These are phyloP conservation scores for Sinocyclocheilus rhinocerous DNA, from an alignment of 2,113 vertebrate species.

Conservation along the genomic window DNA sequence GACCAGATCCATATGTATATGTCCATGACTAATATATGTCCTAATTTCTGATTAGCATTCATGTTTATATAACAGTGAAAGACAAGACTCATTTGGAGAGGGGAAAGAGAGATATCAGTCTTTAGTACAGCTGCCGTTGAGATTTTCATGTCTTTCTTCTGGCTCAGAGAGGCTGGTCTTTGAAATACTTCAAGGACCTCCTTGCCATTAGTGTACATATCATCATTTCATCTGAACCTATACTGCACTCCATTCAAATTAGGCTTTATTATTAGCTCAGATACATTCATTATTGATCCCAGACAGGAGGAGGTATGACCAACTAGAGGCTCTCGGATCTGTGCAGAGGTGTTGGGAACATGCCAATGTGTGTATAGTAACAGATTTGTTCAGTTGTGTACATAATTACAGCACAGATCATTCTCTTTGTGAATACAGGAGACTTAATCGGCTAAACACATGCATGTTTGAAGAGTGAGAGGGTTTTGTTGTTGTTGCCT, in stretches of 20 bases:
- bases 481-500: no score
- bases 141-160: constrained; percentile 2
- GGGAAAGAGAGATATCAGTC: not conserved
- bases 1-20: not conserved
- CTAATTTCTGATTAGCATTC: not conserved
- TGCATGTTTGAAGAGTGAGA: no score
- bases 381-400: constrained; percentile 19
- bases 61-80: not conserved
- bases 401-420: not conserved
- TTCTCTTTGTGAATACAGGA: not conserved
- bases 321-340: constrained; percentile 23
- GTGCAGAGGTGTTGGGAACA: not conserved
- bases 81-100: not conserved
- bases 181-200: constrained; percentile 35
- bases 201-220: constrained; percentile 25
- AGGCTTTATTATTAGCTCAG: constrained; percentile 27
- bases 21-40: not conserved
- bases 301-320: constrained; percentile 18
- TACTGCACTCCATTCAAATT: constrained; percentile 26
- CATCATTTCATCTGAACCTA: constrained; percentile 23
- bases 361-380: constrained; percentile 2
- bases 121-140: constrained; percentile 17
- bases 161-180: constrained; percentile 1
- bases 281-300: constrained; percentile 38
- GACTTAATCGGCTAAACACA: not conserved